Percentiles rank a stretch among this genome's conserved stretches.
phyloP scores from a whole-genome alignment of 2,113 vertebrate species.

The Psettodes erumei region DNA sequence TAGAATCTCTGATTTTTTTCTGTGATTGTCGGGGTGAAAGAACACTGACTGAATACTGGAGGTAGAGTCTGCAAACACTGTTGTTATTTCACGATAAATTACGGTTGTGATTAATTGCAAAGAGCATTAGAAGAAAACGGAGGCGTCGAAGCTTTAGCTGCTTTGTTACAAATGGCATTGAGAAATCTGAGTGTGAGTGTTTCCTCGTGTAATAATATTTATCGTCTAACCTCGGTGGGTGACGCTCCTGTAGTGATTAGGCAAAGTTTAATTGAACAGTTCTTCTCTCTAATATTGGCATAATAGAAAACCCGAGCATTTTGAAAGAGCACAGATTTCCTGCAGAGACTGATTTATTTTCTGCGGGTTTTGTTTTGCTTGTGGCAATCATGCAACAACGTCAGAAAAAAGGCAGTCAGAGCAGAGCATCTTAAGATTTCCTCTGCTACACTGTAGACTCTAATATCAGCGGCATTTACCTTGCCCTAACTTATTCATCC shows the following conservation, averaged over 20 bases:
- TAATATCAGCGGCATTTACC: conserved; percentile 10
- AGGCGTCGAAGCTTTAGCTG: not conserved
- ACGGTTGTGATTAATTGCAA: not conserved
- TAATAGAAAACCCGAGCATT: not conserved
- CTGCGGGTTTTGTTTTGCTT: not conserved
- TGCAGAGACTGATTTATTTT: not conserved
- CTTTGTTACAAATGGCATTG: not conserved
- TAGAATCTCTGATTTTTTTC: not conserved
- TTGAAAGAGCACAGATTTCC: not conserved
- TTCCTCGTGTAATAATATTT: too few species aligned
- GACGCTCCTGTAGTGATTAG: not conserved
- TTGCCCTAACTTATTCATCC: not conserved
- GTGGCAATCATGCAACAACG: not conserved
- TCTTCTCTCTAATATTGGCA: not conserved
- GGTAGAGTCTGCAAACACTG: not conserved
- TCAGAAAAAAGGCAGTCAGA: not conserved
- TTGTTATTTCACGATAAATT: not conserved
- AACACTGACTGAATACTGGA: not conserved
- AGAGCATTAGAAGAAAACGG: not conserved
- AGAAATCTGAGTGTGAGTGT: too few species aligned
- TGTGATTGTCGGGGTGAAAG: not conserved
- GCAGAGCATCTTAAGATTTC: not conserved
- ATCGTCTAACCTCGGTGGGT: not conserved
- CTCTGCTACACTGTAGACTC: not conserved
- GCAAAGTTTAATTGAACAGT: not conserved